A percentile compares a stretch with the other conserved stretches of the same genome.
These are phyloP conservation scores for Drosophila willistoni DNA, from an alignment of 1,140 invertebrate species.

Conservation along the genomic window DNA sequence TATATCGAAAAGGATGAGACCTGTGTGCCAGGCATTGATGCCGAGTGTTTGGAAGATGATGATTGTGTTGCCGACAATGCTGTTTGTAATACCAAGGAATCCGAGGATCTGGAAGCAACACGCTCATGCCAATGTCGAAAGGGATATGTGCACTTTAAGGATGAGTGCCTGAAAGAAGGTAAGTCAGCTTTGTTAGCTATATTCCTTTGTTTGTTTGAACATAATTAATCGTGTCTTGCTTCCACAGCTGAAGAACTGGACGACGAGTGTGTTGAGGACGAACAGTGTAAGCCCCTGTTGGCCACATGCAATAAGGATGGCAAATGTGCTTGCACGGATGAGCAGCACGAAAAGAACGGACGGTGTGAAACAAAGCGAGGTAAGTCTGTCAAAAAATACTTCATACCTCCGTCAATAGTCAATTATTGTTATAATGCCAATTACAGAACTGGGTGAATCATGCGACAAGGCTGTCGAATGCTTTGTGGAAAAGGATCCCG, in stretches of 20 bases:
- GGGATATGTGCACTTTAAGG: constrained; percentile 80
- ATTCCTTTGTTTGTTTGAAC: background rate
- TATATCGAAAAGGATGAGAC: constrained; percentile 75
- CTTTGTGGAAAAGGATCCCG: constrained; percentile 77
- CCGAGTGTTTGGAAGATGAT: constrained; percentile 74
- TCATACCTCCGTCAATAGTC: too few species aligned
- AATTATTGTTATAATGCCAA: background rate
- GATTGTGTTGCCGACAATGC: constrained; percentile 83
- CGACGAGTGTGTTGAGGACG: constrained; percentile 73
- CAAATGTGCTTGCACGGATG: constrained; percentile 71
- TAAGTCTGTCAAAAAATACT: constrained; percentile 5
- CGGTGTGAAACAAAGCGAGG: constrained; percentile 66
- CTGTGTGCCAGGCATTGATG: constrained; percentile 83
- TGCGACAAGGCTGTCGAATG: constrained; percentile 83
- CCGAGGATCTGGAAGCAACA: constrained; percentile 46
- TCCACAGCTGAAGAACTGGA: constrained; percentile 65
- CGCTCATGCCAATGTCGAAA: constrained; percentile 83
- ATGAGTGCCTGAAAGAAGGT: constrained; percentile 83
- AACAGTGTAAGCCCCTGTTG: constrained; percentile 79
- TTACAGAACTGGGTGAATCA: constrained; percentile 80
- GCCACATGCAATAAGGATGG: constrained; percentile 63
- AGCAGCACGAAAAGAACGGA: constrained; percentile 72
- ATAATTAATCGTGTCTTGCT: too few species aligned
- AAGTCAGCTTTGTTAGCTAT: background rate
- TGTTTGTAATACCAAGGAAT: constrained; percentile 63